Percentiles rank a stretch among this genome's conserved stretches.
Evolutionary conservation across 2,888 invertebrate species (phyloP).

Genomic region (Magallana nippona): DNA sequence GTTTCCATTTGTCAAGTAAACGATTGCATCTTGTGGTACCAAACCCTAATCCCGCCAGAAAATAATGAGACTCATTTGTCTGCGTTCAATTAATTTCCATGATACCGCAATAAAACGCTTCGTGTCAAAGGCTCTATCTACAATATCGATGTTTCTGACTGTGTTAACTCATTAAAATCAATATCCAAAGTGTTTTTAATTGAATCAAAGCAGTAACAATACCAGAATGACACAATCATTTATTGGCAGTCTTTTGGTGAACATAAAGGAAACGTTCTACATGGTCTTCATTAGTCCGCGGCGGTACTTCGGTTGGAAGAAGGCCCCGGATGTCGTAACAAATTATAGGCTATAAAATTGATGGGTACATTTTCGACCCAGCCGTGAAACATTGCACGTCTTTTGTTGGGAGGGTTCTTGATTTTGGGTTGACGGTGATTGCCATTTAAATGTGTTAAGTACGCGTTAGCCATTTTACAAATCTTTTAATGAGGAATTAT

Average conservation of each 20-base stretch:
- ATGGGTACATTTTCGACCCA: not conserved
- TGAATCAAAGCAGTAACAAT: slow-evolving; percentile 29
- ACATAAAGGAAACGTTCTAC: slow-evolving; percentile 20
- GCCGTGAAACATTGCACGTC: not conserved
- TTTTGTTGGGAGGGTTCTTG: not conserved
- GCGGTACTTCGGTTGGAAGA: slow-evolving; percentile 13
- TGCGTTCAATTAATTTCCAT: slow-evolving; percentile 26
- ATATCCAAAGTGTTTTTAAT: slow-evolving; percentile 11
- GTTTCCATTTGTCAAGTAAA: slow-evolving; percentile 13
- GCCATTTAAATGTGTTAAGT: not conserved
- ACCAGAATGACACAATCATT: slow-evolving; percentile 16
- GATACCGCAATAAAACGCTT: slow-evolving; percentile 31
- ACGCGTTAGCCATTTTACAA: slow-evolving; percentile 7
- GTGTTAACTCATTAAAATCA: slow-evolving; percentile 31
- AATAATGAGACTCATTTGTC: slow-evolving; percentile 13
- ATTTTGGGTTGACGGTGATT: not conserved
- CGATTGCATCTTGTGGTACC: not conserved
- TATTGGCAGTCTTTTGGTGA: slow-evolving; percentile 18
- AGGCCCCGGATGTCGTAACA: slow-evolving; percentile 2
- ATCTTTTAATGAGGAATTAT: slow-evolving; percentile 18
- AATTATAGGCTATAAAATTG: slow-evolving; percentile 30
- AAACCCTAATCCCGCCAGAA: slow-evolving; percentile 2
- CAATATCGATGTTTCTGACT: not conserved
- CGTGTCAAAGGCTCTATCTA: slow-evolving; percentile 7
- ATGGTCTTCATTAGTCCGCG: slow-evolving; percentile 16